phyloP scores from a whole-genome alignment of 2,888 invertebrate genomes.

The Matsumyia berberina region DNA sequence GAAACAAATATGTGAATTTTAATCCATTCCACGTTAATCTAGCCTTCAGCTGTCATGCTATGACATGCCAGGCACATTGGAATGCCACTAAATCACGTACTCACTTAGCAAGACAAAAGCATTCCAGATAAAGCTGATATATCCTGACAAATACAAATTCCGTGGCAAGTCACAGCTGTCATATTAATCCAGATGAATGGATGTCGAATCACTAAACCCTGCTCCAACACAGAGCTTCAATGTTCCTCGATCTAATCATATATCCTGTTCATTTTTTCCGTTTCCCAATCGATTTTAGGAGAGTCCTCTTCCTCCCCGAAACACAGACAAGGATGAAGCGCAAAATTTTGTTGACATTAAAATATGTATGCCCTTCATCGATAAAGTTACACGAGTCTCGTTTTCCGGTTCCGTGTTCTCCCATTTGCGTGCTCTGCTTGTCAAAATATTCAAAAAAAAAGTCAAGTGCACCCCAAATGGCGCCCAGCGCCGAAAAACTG shows the following conservation, averaged over 20 bases:
- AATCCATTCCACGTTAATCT: too few relatives aligned
- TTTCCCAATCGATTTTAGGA: conserved; percentile 26
- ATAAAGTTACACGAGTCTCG: conserved; percentile 25
- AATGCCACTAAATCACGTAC: not conserved
- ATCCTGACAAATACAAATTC: conserved; percentile 1
- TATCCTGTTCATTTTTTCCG: conserved; percentile 44
- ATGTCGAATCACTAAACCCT: not conserved
- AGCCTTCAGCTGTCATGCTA: too few relatives aligned
- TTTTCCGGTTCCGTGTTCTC: conserved; percentile 27
- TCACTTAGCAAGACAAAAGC: not conserved
- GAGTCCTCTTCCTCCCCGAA: not conserved
- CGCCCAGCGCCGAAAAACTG: not conserved
- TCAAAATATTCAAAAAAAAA: conserved; percentile 42
- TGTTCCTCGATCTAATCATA: conserved; percentile 35
- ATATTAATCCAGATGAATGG: not conserved
- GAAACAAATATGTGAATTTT: too few relatives aligned
- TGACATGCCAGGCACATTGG: too few relatives aligned
- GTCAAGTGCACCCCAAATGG: conserved; percentile 59
- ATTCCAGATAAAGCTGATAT: not conserved
- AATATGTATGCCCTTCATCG: conserved; percentile 24
- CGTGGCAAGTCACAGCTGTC: not conserved
- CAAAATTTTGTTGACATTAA: conserved; percentile 40
- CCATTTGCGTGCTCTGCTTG: conserved; percentile 33
- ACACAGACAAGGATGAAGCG: not conserved
- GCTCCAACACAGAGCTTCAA: not conserved